These are phyloP conservation scores for Tragelaphus imberbis DNA, from an alignment of 2,113 vertebrate genomes.

Conservation along the genomic window DNA sequence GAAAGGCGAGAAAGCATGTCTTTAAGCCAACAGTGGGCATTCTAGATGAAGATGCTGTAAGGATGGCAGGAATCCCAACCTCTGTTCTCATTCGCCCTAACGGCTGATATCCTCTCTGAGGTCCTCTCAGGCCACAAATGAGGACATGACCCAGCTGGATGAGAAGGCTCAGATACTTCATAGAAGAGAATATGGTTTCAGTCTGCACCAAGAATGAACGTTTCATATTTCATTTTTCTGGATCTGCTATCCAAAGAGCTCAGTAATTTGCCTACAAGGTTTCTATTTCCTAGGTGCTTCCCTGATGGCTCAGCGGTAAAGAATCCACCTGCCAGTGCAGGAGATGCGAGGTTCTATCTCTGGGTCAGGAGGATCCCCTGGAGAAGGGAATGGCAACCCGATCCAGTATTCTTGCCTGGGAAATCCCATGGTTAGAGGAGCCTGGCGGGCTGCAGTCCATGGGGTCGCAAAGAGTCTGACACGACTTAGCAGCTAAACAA, in stretches of 20 bases:
- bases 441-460: neutral
- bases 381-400: neutral
- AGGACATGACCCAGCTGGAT: neutral
- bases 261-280: neutral
- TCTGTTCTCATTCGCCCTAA: neutral
- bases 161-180: neutral
- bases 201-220: neutral
- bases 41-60: neutral
- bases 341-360: neutral
- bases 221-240: neutral
- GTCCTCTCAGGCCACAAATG: neutral
- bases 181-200: neutral
- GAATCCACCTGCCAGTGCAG: neutral
- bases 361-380: neutral
- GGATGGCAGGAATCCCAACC: neutral
- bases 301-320: neutral
- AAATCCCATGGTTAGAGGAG: neutral
- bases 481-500: neutral
- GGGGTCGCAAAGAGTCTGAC: neutral
- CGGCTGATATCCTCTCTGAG: neutral
- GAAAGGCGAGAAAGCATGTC: neutral
- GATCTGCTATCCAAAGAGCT: neutral
- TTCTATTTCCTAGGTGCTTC: neutral
- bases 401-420: neutral
- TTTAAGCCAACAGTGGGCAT: neutral